Evolutionary conservation across 1,140 invertebrate species (phyloP).

Genomic region (Campodea augens): DNA sequence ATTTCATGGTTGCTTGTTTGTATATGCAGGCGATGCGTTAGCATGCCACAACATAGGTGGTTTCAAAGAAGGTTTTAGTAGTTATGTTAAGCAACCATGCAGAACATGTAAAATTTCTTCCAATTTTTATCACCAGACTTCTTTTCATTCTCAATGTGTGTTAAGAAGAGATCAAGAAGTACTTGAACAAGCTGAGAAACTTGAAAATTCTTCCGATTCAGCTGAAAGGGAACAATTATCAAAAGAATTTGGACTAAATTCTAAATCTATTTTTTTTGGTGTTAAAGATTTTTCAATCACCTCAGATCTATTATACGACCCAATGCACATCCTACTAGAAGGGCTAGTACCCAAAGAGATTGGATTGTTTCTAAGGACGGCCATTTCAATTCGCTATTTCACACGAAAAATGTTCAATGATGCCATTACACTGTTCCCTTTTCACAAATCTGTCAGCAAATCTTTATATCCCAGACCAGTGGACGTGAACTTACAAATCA

Average conservation of each 20-base stretch:
- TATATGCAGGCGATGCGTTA: neutral
- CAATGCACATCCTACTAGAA: neutral
- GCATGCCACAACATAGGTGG: neutral
- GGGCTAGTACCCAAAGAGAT: neutral
- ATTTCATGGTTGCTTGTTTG: neutral
- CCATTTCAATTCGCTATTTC: neutral
- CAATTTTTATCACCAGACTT: neutral
- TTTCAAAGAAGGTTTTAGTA: neutral
- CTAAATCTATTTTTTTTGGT: neutral
- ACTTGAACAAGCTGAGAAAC: neutral
- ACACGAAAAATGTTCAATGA: neutral
- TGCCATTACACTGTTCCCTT: neutral
- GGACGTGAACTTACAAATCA: neutral
- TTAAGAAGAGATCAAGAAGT: neutral
- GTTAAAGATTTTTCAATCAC: neutral
- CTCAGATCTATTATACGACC: neutral
- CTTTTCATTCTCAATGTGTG: neutral
- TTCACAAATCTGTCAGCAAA: neutral
- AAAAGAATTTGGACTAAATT: neutral
- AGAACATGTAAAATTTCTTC: neutral
- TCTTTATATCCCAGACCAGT: neutral
- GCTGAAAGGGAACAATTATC: neutral
- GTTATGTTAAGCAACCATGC: neutral
- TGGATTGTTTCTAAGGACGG: neutral
- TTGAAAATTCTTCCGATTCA: neutral